phyloP scores from a whole-genome alignment of 2,888 invertebrate species.

The Amiota minor region DNA sequence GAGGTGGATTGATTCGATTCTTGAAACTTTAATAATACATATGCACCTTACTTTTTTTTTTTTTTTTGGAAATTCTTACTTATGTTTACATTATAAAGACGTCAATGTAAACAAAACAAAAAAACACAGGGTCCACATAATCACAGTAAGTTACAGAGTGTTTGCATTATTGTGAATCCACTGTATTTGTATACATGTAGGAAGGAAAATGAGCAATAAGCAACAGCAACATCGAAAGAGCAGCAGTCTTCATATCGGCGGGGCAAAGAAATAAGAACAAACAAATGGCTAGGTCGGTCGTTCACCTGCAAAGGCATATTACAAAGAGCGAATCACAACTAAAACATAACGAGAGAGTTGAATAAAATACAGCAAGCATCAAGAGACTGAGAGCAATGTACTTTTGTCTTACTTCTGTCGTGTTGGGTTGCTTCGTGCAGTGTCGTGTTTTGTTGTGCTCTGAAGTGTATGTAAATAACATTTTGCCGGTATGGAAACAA shows the following conservation, averaged over 20 bases:
- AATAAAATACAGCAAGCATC: no score
- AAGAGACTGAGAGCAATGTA: background rate
- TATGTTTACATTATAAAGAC: no score
- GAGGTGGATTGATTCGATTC: no score
- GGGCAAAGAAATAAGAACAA: conserved; percentile 9
- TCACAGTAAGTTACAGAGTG: no score
- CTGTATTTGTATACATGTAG: background rate
- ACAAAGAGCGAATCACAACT: conserved; percentile 22
- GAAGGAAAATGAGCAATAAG: background rate
- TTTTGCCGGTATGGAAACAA: conserved; percentile 40
- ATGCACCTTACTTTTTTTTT: no score
- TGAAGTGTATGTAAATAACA: conserved; percentile 50
- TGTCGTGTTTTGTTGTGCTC: background rate
- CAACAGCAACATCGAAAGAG: background rate
- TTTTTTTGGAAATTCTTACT: no score
- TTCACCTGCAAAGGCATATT: conserved; percentile 64
- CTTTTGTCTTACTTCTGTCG: background rate
- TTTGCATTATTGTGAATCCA: background rate
- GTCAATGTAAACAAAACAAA: no score
- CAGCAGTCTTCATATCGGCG: background rate
- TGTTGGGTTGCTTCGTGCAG: background rate
- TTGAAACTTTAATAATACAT: no score
- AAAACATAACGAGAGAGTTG: background rate
- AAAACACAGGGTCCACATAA: no score
- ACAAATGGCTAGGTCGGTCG: conserved; percentile 74